Percentiles rank a stretch among this genome's conserved stretches.
Conservation (phyloP, 2,888 invertebrate species). For the Trisateles emortualis region DNA sequence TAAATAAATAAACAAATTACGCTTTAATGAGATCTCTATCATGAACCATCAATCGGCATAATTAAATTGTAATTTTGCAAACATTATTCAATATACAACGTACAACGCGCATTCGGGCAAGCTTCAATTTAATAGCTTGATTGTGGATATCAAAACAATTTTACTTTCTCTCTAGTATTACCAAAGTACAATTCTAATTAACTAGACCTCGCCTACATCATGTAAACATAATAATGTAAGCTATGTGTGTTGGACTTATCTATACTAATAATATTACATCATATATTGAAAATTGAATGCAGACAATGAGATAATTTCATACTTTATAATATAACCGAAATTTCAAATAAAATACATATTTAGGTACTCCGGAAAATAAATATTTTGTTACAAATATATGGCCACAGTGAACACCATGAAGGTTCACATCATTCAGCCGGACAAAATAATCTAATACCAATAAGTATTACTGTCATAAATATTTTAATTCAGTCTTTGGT, state of each 20-base stretch:
- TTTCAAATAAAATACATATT: conserved; percentile 32
- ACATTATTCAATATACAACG: conserved; percentile 40
- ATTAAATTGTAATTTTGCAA: conserved; percentile 11
- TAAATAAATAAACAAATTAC: conserved; percentile 13
- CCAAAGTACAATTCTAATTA: conserved; percentile 14
- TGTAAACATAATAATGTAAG: conserved; percentile 14
- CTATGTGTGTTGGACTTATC: conserved; percentile 24
- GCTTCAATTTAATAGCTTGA: background rate
- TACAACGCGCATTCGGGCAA: background rate
- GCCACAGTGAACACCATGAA: conserved; percentile 45
- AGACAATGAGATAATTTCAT: conserved; percentile 30
- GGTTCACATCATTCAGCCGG: conserved; percentile 52
- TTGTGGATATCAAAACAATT: conserved; percentile 1
- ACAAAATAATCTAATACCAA: conserved; percentile 75
- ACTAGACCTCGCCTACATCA: conserved; percentile 6
- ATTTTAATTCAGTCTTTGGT: conserved; percentile 82
- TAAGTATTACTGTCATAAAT: conserved; percentile 74
- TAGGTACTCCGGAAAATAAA: conserved; percentile 34
- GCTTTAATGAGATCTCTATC: conserved; percentile 43
- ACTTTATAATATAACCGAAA: conserved; percentile 28
- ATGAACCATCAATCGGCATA: conserved; percentile 22
- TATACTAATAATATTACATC: conserved; percentile 27
- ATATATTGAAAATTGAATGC: conserved; percentile 35
- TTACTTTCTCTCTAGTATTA: conserved; percentile 8
- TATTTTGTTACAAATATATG: conserved; percentile 40